Evolutionary conservation across 2,797 vertebrate species (phyloP).

Genomic region (Eulemur albifrons): DNA sequence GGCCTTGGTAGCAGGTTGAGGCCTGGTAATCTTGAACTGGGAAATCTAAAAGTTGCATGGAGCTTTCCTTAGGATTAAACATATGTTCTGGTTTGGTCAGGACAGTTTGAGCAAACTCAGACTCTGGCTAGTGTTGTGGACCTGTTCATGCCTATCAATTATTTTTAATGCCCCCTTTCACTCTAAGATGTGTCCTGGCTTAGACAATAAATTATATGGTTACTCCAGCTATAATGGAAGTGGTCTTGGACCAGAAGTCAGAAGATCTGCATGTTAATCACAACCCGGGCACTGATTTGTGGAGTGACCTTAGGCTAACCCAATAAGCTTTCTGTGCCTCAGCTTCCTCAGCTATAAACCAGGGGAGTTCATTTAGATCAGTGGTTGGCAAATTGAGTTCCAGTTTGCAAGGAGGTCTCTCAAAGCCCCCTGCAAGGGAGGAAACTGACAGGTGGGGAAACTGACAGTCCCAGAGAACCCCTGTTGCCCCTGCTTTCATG

Average conservation of each 20-base stretch:
- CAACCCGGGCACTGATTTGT: accelerated
- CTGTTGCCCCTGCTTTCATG: background rate
- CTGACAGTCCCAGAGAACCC: background rate
- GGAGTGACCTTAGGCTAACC: background rate
- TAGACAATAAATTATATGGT: background rate
- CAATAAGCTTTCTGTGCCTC: background rate
- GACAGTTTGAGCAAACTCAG: background rate
- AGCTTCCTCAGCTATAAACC: background rate
- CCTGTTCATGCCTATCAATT: background rate
- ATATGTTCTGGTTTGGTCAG: background rate
- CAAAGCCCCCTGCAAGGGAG: background rate
- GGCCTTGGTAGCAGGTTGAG: background rate
- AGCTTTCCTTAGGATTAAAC: background rate
- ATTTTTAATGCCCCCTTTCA: background rate
- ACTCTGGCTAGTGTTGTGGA: background rate
- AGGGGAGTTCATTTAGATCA: background rate
- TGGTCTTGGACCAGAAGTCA: background rate
- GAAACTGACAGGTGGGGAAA: background rate
- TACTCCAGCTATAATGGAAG: background rate
- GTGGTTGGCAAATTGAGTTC: background rate
- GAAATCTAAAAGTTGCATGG: background rate
- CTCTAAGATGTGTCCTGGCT: background rate
- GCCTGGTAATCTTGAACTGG: background rate
- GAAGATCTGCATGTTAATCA: background rate
- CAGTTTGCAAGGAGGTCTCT: background rate